Percentiles rank a stretch among this genome's conserved stretches.
Conservation (phyloP, 2,888 invertebrate genomes). For the Neoascia interrupta region DNA sequence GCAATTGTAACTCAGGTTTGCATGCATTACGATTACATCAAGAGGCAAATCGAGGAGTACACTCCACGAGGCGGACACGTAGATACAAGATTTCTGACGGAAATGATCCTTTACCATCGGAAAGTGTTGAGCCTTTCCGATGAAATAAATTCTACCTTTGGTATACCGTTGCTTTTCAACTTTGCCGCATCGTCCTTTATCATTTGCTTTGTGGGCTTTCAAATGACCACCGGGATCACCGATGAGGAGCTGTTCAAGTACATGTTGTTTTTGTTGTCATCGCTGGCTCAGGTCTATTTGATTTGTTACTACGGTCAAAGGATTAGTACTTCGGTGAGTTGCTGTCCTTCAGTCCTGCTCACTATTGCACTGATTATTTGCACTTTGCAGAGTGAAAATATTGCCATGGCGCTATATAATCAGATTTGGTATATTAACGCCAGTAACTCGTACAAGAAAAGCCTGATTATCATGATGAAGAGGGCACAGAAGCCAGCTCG, state of each 20-base stretch:
- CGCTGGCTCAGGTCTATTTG: conserved; percentile 75
- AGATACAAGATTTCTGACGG: conserved; percentile 70
- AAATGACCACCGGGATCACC: conserved; percentile 74
- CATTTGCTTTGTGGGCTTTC: conserved; percentile 77
- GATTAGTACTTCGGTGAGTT: conserved; percentile 73
- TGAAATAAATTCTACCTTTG: conserved; percentile 74
- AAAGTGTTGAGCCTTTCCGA: conserved; percentile 71
- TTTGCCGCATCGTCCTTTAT: conserved; percentile 74
- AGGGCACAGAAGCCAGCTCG: conserved; percentile 74
- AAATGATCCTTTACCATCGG: conserved; percentile 73
- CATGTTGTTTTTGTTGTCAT: conserved; percentile 74
- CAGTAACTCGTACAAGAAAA: conserved; percentile 73
- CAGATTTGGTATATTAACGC: conserved; percentile 74
- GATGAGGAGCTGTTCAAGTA: conserved; percentile 73
- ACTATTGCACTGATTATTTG: not conserved
- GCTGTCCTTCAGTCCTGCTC: not conserved
- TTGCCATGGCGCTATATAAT: conserved; percentile 74
- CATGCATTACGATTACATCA: conserved; percentile 76
- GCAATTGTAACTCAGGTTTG: conserved; percentile 74
- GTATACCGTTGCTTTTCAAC: conserved; percentile 74
- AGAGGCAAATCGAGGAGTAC: conserved; percentile 68
- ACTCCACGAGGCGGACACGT: conserved; percentile 47
- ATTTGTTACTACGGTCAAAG: conserved; percentile 75
- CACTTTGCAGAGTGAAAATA: conserved; percentile 72
- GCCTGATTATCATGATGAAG: conserved; percentile 73